Evolutionary conservation across 2,797 vertebrate genomes (phyloP).

Genomic region (Macropodus opercularis): DNA sequence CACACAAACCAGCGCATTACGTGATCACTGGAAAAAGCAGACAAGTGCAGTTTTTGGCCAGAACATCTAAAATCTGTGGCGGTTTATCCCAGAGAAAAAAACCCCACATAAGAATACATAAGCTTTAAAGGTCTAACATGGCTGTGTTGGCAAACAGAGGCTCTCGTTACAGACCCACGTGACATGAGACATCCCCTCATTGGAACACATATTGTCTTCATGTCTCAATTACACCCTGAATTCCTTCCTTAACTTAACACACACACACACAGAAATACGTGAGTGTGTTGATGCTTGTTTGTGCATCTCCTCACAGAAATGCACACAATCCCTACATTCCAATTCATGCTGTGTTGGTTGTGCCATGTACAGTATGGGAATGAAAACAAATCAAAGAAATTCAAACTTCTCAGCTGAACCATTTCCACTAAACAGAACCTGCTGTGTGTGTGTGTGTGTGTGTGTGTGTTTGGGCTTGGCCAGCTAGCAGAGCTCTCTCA

Average conservation of each 20-base stretch:
- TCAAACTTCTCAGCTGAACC: conserved; percentile 52
- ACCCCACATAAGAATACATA: conserved; percentile 44
- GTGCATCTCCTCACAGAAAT: conserved; percentile 22
- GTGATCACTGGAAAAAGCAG: conserved; percentile 43
- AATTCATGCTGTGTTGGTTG: conserved; percentile 14
- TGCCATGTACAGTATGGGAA: conserved; percentile 41
- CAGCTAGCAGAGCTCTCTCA: conserved; percentile 70
- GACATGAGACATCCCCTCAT: conserved; percentile 74
- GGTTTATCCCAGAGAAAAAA: conserved; percentile 48
- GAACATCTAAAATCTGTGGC: conserved; percentile 44
- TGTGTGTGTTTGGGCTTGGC: conserved; percentile 72
- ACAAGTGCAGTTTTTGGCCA: conserved; percentile 54
- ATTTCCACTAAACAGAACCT: conserved; percentile 78
- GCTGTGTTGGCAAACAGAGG: conserved; percentile 47
- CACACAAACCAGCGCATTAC: conserved; percentile 26
- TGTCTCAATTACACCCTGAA: conserved; percentile 70
- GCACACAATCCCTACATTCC: neutral
- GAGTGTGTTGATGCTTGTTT: conserved; percentile 3
- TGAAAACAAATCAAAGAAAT: conserved; percentile 37
- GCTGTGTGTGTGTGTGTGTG: conserved; percentile 58
- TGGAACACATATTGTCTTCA: conserved; percentile 65
- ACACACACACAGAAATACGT: conserved; percentile 12
- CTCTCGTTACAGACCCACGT: conserved; percentile 69
- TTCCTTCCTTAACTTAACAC: conserved; percentile 51
- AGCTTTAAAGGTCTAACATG: conserved; percentile 50